Evolutionary conservation across 2,113 vertebrate species (phyloP), one percentile per base, ranked within the genome.

Genomic region (Puffinus mauretanicus): DNA sequence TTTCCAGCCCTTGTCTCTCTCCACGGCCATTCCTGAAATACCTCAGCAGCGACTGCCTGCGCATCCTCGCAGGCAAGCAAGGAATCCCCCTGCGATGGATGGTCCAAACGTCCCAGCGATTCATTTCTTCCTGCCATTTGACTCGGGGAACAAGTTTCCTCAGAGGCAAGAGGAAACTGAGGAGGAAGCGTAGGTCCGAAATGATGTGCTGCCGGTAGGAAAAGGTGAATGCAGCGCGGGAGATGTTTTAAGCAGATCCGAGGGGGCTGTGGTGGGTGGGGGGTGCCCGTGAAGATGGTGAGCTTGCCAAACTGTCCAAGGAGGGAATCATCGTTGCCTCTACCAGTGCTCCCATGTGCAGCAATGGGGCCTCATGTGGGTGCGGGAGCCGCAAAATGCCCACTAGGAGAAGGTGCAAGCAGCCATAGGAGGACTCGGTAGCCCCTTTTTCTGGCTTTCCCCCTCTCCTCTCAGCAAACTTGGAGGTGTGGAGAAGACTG

Each of bases 331-430:
- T 5, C 52, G 12, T 54, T 75, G 18, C 17, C 36, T 76, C 21
- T 6, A 76, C 6, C n/a, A 61, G 32, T 15, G 32, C 20, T 44
- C 36, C 38, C n/a, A 60, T 2, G 2, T 32, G 29, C 25, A 82
- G 55, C 22, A 81, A 3, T 10, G 32, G 16, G 36, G 27, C 15
- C 15, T 52, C 32, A 1, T 1, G 1, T 51, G 30, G 13, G 9
- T 27, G 7, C 0, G 0, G 21, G 18, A 90, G 70, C 52, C 2
- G 1, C 0, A 1, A 55, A 54, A 42, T 34, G 7, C 13, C 47
- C 10, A n/a, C 0, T 3, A 76, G 58, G 44, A 88, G 32, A 47
- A 47, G 26, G 7, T 62, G 42, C 27, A 52, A 62, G 42, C 34
- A 86, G 49, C 54, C 46, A 25, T 2, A 36, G 34, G 16, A 64